Evolutionary conservation across 2,888 invertebrate genomes (phyloP).

Genomic region (Cephus pygmeus): DNA sequence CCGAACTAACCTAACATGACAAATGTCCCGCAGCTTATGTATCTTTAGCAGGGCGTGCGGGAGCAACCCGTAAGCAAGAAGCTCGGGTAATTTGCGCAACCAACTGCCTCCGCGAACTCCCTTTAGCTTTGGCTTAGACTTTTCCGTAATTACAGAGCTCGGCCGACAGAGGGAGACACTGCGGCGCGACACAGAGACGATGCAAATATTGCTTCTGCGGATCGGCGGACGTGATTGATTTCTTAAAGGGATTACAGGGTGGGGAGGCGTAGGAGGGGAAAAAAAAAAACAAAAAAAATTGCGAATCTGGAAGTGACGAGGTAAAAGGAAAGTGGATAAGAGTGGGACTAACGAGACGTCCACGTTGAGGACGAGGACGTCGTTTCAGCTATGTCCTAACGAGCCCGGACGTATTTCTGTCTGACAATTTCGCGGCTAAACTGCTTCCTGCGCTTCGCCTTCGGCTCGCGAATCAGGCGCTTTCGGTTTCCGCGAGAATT

Average conservation of each 20-base stretch:
- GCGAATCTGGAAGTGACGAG: neutral
- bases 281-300: neutral
- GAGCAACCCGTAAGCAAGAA: neutral
- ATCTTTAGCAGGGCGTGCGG: constrained; percentile 8
- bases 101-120: constrained; percentile 5
- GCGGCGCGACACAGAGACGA: neutral
- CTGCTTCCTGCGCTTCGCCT: neutral
- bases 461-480: neutral
- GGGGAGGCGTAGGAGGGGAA: neutral
- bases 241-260: neutral
- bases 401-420: neutral
- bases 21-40: constrained; percentile 3
- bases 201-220: neutral
- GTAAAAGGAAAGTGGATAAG: neutral
- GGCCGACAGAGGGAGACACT: neutral
- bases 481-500: neutral
- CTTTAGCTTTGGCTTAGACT: neutral
- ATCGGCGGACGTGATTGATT: neutral
- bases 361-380: neutral
- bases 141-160: neutral
- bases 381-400: neutral
- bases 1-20: constrained; percentile 5
- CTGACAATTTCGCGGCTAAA: neutral
- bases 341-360: neutral
- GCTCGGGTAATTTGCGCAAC: constrained; percentile 14